phyloP scores from a whole-genome alignment of 1,140 invertebrate genomes.

The Drosophila miranda region DNA sequence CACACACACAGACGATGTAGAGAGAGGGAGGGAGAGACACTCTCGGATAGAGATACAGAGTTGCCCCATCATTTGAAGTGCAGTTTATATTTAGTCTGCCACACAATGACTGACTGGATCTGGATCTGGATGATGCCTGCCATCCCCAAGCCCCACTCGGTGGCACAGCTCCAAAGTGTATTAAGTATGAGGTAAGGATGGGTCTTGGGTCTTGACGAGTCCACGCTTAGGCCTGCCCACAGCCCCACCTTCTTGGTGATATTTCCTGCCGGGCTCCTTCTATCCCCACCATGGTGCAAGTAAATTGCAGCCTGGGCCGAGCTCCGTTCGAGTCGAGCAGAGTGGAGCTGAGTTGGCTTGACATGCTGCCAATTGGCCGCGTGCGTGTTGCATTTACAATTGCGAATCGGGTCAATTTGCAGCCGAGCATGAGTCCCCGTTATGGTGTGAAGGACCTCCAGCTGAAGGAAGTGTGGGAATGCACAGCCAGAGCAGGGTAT shows the following conservation, averaged over 20 bases:
- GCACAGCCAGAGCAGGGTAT: neutral
- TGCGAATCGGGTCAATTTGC: slow-evolving; percentile 67
- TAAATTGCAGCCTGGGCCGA: slow-evolving; percentile 42
- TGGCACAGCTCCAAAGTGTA: neutral
- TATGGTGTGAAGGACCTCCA: slow-evolving; percentile 27
- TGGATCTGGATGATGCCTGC: slow-evolving; percentile 8
- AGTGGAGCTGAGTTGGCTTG: slow-evolving; percentile 48
- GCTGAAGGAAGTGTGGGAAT: slow-evolving; percentile 16
- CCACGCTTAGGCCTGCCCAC: neutral
- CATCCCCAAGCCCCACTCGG: slow-evolving; percentile 4
- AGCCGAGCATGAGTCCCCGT: slow-evolving; percentile 24
- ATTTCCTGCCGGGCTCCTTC: too few relatives aligned
- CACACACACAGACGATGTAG: slow-evolving; percentile 9
- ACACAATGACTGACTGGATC: slow-evolving; percentile 38
- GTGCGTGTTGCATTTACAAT: slow-evolving; percentile 56
- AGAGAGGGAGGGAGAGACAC: too few relatives aligned
- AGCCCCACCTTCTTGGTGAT: neutral
- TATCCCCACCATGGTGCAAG: slow-evolving; percentile 32
- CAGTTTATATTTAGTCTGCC: slow-evolving; percentile 72
- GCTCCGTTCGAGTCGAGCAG: slow-evolving; percentile 9
- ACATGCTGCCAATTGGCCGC: slow-evolving; percentile 68
- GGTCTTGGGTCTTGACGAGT: too few relatives aligned
- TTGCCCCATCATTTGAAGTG: slow-evolving; percentile 51
- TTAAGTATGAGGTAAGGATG: too few relatives aligned
- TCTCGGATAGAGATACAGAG: slow-evolving; percentile 2